A percentile compares a stretch with the other conserved stretches of the same genome.
Conservation (phyloP, 2,113 vertebrate species). For the Nothocercus julius region DNA sequence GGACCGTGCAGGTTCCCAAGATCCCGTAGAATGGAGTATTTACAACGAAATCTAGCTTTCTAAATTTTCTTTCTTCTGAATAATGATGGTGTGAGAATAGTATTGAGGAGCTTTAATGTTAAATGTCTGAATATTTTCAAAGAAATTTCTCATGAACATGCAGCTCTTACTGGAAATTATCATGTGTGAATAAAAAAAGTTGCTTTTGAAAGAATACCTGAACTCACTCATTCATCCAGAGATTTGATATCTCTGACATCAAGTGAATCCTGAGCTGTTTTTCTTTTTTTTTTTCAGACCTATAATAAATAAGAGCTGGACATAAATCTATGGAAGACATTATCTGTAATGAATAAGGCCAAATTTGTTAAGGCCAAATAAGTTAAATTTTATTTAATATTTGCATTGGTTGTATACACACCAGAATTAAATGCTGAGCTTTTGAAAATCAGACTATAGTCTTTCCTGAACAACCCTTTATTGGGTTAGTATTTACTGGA, state of each 20-base stretch:
- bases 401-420: not conserved
- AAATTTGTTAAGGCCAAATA: too few relatives aligned
- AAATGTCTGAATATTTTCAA: not conserved
- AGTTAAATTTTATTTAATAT: not conserved
- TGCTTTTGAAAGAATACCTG: not conserved
- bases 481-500: not conserved
- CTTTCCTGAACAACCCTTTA: not conserved
- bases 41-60: not conserved
- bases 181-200: not conserved
- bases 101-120: not conserved
- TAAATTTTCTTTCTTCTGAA: not conserved
- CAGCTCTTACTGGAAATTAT: not conserved
- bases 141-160: not conserved
- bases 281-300: not conserved
- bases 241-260: not conserved
- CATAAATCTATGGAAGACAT: not conserved
- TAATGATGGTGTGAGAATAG: not conserved
- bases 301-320: not conserved
- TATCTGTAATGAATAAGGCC: not conserved
- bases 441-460: not conserved
- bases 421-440: not conserved
- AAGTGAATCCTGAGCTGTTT: not conserved
- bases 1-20: not conserved
- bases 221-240: not conserved
- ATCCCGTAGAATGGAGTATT: not conserved